Base-by-base conservation (phyloP, 2,113 vertebrate genomes). In the Capreolus pygargus region DNA sequence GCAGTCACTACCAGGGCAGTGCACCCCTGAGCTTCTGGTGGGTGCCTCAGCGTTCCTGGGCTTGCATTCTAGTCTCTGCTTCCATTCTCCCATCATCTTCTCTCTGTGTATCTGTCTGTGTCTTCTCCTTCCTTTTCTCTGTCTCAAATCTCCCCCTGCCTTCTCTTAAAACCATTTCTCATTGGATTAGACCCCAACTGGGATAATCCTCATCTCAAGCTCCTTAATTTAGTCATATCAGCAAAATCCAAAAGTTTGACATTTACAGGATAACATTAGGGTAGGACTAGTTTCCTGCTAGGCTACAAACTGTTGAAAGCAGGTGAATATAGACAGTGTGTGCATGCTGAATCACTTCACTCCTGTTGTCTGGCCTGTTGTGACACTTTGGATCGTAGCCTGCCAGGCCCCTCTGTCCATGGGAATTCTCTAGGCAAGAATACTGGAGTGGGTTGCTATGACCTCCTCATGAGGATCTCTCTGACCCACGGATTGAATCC, bases 1-100 rank as follows among this genome's bases (percentile, higher is more conserved):
- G 50, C 1, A 0, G 6, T 54, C 79, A n/a, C 6, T n/a, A 23
- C 19, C 47, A 13, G 30, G 47, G 47, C 52, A 13, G 19, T 14
- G 79, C 33, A 7, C 16, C 79, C 79, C 17, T 13, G 5, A 14
- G 79, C 30, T 21, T 82, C 79, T 54, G 79, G 30, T 4, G 79
- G 79, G 19, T n/a, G 50, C 50, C 0, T 7, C 33, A 14, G 50
- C 10, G 4, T 11, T 54, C 50, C 33, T 54, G 30, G 79, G 50
- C 33, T 54, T 7, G 47, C 9, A 14, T 52, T 54, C 50, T 54
- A 50, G 19, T 36, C 50, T 82, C 79, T 82, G 33, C 19, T n/a
- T 25, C 50, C 50, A 25, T 82, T 28, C 7, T 82, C 79, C 3
- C 50, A 36, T n/a, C 10, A 10, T 25, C 30, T 52, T 82, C 47